Base-by-base conservation (phyloP, 2,888 invertebrate species). In the Meteorus cinctellus region DNA sequence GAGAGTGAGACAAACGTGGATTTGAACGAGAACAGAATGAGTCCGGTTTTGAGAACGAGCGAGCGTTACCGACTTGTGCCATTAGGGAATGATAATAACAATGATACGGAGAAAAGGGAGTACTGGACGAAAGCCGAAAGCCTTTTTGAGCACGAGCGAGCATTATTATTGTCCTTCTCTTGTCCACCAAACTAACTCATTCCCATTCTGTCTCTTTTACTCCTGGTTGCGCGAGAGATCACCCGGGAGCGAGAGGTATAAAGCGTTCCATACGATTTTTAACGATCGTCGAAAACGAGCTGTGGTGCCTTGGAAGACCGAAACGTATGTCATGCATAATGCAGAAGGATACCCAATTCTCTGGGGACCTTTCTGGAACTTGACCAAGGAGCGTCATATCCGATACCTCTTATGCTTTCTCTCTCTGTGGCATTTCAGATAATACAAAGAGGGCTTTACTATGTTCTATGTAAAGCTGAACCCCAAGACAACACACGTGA, bases 271-370 rank as follows among this genome's bases (percentile, higher is more conserved):
- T 71, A 75, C 48, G 65, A 75, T 80, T 81, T 82, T 82, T 82
- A 82, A 81, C 81, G 81, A 81, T 79, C 81, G 72, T 77, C 77
- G 74, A 79, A 55, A 81, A 82, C 74, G 78, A 77, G 79, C 71
- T 27, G 27, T 55, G 55, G 55, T 62, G 36, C 63, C 19, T 34
- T 62, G 16, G 12, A 24, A 29, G 59, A 60, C 67, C 66, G 45
- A 67, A 70, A 24, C 79, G 78, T 78, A 76, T 72, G 67, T 82
- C 82, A 82, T 84, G 83, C 82, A 84, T 82, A 80, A 84, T 84
- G 81, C 81, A 84, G 51, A 41, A 67, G 75, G 72, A 76, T 77
- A 75, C 72, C 68, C 75, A 74, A 74, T 76, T 77, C 79, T 77
- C 77, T 74, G 73, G 71, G 78, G 76, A 77, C 77, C 73, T 59